Percentiles rank a stretch among this genome's conserved stretches.
phyloP scores from a whole-genome alignment of 2,113 vertebrate genomes.

The Chaetodon auriga region DNA sequence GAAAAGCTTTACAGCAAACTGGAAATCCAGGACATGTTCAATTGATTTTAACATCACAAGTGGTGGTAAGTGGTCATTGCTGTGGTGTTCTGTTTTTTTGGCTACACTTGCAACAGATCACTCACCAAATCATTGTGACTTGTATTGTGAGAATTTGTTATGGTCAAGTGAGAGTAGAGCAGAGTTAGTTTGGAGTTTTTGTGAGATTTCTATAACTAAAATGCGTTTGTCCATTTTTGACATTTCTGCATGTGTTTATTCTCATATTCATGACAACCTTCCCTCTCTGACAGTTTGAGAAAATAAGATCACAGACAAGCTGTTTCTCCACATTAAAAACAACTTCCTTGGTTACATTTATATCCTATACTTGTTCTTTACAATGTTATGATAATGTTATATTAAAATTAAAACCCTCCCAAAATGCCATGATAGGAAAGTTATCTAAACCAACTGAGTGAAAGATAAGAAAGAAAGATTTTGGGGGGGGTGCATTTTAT shows the following conservation, averaged over 20 bases:
- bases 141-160: slow-evolving; percentile 3
- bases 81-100: slow-evolving; percentile 15
- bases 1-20: slow-evolving; percentile 59
- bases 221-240: background rate
- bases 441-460: slow-evolving; percentile 3
- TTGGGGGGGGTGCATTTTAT: background rate
- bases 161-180: background rate
- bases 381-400: background rate
- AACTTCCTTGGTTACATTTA: background rate
- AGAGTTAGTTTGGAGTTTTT: background rate
- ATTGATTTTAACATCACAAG: slow-evolving; percentile 60
- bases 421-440: slow-evolving; percentile 4
- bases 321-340: slow-evolving; percentile 19
- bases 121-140: background rate
- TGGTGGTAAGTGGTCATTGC: slow-evolving; percentile 49
- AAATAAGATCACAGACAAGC: slow-evolving; percentile 26
- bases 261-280: background rate
- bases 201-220: background rate
- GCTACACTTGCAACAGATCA: slow-evolving; percentile 22
- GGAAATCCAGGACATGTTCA: slow-evolving; percentile 34
- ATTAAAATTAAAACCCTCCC: background rate
- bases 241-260: background rate
- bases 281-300: background rate
- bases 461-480: too few relatives aligned
- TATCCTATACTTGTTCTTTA: slow-evolving; percentile 14